phyloP scores from a whole-genome alignment of 1,140 invertebrate genomes.

The Leptinotarsa texana region DNA sequence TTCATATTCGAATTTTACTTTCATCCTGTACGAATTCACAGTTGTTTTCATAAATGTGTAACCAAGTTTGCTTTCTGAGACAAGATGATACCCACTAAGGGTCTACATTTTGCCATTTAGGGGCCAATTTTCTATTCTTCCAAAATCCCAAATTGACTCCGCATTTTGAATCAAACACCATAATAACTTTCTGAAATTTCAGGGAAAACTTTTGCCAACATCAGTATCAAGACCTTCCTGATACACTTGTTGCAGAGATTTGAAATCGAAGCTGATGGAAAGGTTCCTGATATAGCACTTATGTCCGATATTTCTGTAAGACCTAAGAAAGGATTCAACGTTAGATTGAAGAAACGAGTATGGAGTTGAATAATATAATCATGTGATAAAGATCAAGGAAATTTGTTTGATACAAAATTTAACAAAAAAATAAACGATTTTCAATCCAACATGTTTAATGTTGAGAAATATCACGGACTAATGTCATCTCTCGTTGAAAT shows the following conservation, averaged over 20 bases:
- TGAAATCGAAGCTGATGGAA: conserved; percentile 37
- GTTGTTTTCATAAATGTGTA: no score
- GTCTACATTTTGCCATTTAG: no score
- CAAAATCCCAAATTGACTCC: background rate
- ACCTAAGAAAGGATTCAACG: conserved; percentile 33
- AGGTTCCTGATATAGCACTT: conserved; percentile 34
- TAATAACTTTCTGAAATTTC: conserved; percentile 1
- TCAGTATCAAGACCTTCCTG: conserved; percentile 33
- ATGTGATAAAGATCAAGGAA: background rate
- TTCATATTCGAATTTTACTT: no score
- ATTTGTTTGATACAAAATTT: background rate
- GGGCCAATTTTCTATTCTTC: no score
- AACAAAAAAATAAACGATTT: no score
- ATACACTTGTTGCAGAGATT: conserved; percentile 34
- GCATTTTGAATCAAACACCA: background rate
- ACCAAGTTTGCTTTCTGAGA: no score
- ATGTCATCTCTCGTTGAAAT: background rate
- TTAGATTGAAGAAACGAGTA: conserved; percentile 37
- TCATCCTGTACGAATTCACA: no score
- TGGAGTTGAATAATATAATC: conserved; percentile 8
- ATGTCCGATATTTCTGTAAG: conserved; percentile 39
- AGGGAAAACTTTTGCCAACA: conserved; percentile 33
- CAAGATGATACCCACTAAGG: no score
- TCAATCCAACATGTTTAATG: no score
- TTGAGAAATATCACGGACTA: background rate